These are phyloP conservation scores for Diadophis punctatus DNA, from an alignment of 2,113 vertebrate genomes.

Conservation along the genomic window DNA sequence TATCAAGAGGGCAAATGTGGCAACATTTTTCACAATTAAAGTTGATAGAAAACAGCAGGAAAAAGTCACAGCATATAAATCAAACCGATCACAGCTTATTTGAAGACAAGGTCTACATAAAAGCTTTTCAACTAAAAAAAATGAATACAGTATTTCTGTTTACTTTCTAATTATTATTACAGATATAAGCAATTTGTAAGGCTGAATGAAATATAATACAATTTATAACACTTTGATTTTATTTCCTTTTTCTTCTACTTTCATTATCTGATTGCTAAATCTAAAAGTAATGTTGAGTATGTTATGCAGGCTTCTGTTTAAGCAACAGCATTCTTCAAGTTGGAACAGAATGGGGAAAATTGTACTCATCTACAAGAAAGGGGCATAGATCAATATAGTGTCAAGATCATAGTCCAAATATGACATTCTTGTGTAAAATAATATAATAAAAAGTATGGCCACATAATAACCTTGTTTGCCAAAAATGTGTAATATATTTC, in stretches of 20 bases:
- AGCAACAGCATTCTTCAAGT: not conserved
- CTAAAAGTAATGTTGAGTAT: not conserved
- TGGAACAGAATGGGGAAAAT: not conserved
- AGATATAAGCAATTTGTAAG: not conserved
- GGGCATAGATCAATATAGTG: not conserved
- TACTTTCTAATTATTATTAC: constrained; percentile 12
- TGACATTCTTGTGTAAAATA: not conserved
- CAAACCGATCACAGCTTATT: constrained; percentile 69
- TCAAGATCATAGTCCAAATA: not conserved
- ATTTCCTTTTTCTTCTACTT: not conserved
- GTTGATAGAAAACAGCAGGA: constrained; percentile 82
- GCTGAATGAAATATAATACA: not conserved
- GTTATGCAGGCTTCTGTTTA: not conserved
- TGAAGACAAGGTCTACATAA: constrained; percentile 46
- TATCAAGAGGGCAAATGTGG: constrained; percentile 74
- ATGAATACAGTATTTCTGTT: constrained; percentile 27
- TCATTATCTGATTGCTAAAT: not conserved
- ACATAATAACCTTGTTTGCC: not conserved
- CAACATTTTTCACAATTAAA: constrained; percentile 81
- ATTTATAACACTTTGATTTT: not conserved
- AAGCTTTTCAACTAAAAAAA: constrained; percentile 51
- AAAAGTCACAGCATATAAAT: constrained; percentile 78
- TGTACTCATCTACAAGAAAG: not conserved
- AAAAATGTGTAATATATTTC: not conserved
- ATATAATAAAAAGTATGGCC: not conserved